Evolutionary conservation across 1,140 invertebrate species (phyloP), one percentile per base, ranked within the genome.

Genomic region (Drosophila sp.): DNA sequence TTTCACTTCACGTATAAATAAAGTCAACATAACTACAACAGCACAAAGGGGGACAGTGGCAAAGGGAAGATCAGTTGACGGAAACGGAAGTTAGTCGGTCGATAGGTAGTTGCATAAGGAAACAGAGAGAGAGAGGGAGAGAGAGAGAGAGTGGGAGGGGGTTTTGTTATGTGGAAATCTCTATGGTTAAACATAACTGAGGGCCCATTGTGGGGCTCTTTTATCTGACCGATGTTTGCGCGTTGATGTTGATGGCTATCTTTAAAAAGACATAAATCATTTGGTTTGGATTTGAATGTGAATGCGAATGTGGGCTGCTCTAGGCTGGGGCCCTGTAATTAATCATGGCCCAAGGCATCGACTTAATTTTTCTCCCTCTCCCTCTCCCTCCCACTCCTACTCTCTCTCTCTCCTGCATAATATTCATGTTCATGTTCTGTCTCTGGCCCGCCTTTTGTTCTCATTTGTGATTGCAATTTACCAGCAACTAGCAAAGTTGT

Each of bases 181-280:
- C 23, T 50, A 50, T 27, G 23, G 44, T 50, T 27, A 50, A 27
- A 23, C 44, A 50, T 50, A 50, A 50, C 44, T 50, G 23, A 50
- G 44, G 44, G 44, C 23, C 44, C 73, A 84, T 86, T 86, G 82
- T 81, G 74, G 70, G 78, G 78, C 70, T 56, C 78, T 65, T 71
- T 85, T 85, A 85, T 86, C 82, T 81, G 72, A 54, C 63, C 79
- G 72, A 62, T 76, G 82, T 76, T 82, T 82, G 71, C 68, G 74
- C 83, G 79, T 86, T 86, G 79, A 86, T 85, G 82, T 81, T 85
- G 82, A 87, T 87, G 79, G 83, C 83, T 86, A 86, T 86, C 82
- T 86, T 86, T 87, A 86, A 86, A 86, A 86, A 73, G 79, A 86
- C 82, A 86, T 86, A 86, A 86, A 86, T 86, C 82, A 86, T 79